Percentiles rank a stretch among this genome's conserved stretches.
These are phyloP conservation scores for Dendrophyllia cribrosa DNA, from an alignment of 64 coral and sea anemone species.

Conservation along the genomic window DNA sequence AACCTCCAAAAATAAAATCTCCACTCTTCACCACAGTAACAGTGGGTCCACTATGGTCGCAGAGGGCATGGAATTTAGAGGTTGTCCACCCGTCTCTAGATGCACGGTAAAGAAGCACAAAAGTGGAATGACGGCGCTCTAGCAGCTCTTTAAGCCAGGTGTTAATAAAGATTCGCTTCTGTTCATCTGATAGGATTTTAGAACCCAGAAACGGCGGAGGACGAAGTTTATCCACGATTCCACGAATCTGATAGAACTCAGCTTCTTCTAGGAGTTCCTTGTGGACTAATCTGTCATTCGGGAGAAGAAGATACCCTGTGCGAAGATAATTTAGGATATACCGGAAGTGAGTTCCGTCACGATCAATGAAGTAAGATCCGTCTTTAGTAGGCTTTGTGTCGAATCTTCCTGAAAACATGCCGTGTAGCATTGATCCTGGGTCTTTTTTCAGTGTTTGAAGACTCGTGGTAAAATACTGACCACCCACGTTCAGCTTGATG, in stretches of 20 bases:
- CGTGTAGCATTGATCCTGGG: conserved; percentile 23
- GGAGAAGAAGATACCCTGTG: conserved; percentile 15
- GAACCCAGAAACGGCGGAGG: background rate
- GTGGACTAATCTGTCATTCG: background rate
- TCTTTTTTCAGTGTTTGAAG: background rate
- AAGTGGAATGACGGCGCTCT: background rate
- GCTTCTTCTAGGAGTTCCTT: conserved; percentile 37
- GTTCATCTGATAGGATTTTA: background rate
- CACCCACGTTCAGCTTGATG: conserved; percentile 35
- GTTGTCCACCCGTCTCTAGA: background rate
- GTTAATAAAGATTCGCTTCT: background rate
- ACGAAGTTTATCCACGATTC: background rate
- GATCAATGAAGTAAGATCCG: conserved; percentile 43
- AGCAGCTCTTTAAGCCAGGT: background rate
- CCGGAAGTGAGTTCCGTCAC: no score
- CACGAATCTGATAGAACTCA: conserved; percentile 3
- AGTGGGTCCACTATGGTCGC: conserved; percentile 4
- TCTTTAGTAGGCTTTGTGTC: background rate
- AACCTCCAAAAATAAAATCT: conserved; percentile 7
- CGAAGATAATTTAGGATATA: background rate
- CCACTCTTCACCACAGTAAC: background rate
- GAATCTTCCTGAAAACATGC: conserved; percentile 54
- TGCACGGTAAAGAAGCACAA: conserved; percentile 1
- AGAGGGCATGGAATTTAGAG: background rate
- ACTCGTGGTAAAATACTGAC: conserved; percentile 34